These are phyloP conservation scores for Pluvialis apricaria DNA, from an alignment of 2,113 vertebrate species.

Conservation along the genomic window DNA sequence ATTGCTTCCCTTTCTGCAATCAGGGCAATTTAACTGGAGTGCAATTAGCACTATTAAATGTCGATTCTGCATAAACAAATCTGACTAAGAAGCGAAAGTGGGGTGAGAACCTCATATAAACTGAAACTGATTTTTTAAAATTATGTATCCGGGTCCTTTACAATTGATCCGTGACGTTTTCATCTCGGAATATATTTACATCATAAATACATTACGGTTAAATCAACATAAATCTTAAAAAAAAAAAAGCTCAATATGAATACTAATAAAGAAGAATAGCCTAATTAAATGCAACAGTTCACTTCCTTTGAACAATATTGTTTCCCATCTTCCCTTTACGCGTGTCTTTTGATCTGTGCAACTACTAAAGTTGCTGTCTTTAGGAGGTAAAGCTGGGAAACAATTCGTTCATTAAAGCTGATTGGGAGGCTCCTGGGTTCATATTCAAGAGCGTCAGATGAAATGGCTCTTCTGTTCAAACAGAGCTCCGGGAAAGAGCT, in stretches of 20 bases:
- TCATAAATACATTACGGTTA: conserved; percentile 74
- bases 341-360: conserved; percentile 71
- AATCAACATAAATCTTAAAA: conserved; percentile 67
- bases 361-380: conserved; percentile 72
- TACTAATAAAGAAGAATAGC: conserved; percentile 75
- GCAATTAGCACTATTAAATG: conserved; percentile 98
- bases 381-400: conserved; percentile 62
- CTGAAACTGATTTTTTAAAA: conserved; percentile 83
- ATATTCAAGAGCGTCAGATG: conserved; percentile 18
- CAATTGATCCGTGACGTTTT: conserved; percentile 83
- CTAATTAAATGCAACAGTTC: conserved; percentile 78
- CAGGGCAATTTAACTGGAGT: conserved; percentile 96
- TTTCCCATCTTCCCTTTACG: conserved; percentile 61
- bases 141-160: conserved; percentile 82
- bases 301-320: conserved; percentile 75
- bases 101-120: conserved; percentile 83
- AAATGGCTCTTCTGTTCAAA: conserved; percentile 35
- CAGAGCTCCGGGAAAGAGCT: not conserved
- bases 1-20: conserved; percentile 98
- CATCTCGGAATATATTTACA: conserved; percentile 81
- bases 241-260: conserved; percentile 54
- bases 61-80: conserved; percentile 96
- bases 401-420: conserved; percentile 70
- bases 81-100: conserved; percentile 87
- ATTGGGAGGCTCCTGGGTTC: conserved; percentile 49